These are phyloP conservation scores for Leucophenga varia DNA, from an alignment of 1,140 invertebrate species.

Conservation along the genomic window DNA sequence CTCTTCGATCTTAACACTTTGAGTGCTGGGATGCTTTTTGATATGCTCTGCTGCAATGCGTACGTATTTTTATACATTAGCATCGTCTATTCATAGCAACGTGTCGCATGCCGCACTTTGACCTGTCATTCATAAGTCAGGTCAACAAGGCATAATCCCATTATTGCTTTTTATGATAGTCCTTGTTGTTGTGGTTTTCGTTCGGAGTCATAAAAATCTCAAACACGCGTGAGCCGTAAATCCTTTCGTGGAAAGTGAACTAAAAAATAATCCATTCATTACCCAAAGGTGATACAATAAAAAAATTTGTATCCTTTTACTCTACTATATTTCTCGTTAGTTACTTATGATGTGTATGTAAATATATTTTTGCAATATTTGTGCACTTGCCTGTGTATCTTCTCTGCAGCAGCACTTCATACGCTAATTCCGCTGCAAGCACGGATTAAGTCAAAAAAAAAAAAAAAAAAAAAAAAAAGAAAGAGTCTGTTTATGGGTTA, in stretches of 20 bases:
- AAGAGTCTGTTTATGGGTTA: conserved; percentile 35
- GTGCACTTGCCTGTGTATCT: too few species aligned
- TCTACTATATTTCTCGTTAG: too few species aligned
- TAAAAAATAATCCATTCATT: conserved; percentile 47
- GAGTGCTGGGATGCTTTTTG: conserved; percentile 23
- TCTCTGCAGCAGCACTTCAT: too few species aligned
- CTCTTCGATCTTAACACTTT: conserved; percentile 13
- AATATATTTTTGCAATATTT: too few species aligned
- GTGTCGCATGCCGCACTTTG: conserved; percentile 9
- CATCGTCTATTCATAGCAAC: too few species aligned
- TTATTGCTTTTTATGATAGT: conserved; percentile 1
- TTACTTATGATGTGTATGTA: too few species aligned
- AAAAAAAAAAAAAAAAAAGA: too few species aligned
- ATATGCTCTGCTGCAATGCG: conserved; percentile 13
- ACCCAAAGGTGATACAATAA: conserved; percentile 42
- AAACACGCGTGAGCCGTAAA: conserved; percentile 7
- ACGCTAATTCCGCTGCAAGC: conserved; percentile 39
- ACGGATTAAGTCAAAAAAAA: conserved; percentile 30
- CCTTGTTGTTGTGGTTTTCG: not conserved
- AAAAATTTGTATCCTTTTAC: too few species aligned
- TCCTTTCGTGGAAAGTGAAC: conserved; percentile 24
- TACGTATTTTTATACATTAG: conserved; percentile 26
- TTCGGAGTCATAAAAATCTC: not conserved
- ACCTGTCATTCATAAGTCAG: conserved; percentile 43
- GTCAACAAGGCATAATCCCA: conserved; percentile 18